A percentile compares a stretch with the other conserved stretches of the same genome.
phyloP scores from a whole-genome alignment of 23 tunicate species.

The Styela clava region DNA sequence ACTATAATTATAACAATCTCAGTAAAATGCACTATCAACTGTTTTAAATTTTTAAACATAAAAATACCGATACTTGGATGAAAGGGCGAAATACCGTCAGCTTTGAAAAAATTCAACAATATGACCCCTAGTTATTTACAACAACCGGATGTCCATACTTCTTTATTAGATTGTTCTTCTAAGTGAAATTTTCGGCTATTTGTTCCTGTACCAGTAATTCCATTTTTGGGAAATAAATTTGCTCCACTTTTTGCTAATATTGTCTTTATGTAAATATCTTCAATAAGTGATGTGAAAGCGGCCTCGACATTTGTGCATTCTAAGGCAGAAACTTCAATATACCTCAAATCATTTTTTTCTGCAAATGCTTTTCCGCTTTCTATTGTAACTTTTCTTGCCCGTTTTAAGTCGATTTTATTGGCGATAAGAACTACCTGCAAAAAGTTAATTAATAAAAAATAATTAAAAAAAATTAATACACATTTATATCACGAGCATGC shows the following conservation, averaged over 20 bases:
- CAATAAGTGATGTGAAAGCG: constrained; percentile 54
- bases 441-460: not conserved
- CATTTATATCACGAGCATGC: too few relatives aligned
- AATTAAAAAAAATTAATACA: not conserved
- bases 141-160: not conserved
- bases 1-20: too few relatives aligned
- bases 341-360: constrained; percentile 41
- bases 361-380: constrained; percentile 66
- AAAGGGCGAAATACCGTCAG: too few relatives aligned
- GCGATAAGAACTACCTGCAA: constrained; percentile 71
- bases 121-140: too few relatives aligned
- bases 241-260: constrained; percentile 18
- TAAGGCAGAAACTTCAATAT: constrained; percentile 86
- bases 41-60: too few relatives aligned
- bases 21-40: too few relatives aligned
- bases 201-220: not conserved
- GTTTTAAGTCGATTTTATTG: constrained; percentile 70
- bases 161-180: not conserved
- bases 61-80: too few relatives aligned
- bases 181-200: not conserved
- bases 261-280: constrained; percentile 48
- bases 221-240: not conserved
- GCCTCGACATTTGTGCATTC: constrained; percentile 73
- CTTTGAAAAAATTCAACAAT: too few relatives aligned
- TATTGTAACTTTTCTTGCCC: constrained; percentile 40